These are phyloP conservation scores for Agrilus biguttatus DNA, from an alignment of 2,888 invertebrate genomes.

Conservation along the genomic window DNA sequence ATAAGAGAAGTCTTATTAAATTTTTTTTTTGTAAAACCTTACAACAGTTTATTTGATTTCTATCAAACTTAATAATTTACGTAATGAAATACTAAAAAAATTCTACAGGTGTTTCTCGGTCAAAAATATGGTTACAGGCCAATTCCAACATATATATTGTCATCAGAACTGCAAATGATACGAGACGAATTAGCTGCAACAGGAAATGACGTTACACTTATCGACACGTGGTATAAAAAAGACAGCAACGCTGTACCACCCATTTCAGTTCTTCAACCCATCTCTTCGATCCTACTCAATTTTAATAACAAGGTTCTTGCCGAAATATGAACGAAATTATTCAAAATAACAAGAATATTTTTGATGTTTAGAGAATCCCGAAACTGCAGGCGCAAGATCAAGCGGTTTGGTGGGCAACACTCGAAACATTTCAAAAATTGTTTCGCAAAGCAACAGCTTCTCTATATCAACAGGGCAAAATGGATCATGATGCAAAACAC, in stretches of 20 bases:
- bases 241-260: slow-evolving; percentile 94
- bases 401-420: slow-evolving; percentile 94
- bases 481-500: slow-evolving; percentile 87
- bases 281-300: slow-evolving; percentile 90
- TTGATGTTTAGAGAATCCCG: slow-evolving; percentile 59
- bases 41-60: too few species aligned
- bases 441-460: slow-evolving; percentile 82
- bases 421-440: slow-evolving; percentile 88
- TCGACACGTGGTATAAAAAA: slow-evolving; percentile 92
- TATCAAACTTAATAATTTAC: too few species aligned
- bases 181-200: slow-evolving; percentile 73
- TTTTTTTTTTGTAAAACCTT: too few species aligned
- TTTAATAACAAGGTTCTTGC: slow-evolving; percentile 84
- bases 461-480: slow-evolving; percentile 68
- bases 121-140: slow-evolving; percentile 98
- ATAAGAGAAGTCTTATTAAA: too few species aligned
- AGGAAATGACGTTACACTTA: slow-evolving; percentile 64
- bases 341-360: background rate
- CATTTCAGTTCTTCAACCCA: slow-evolving; percentile 88
- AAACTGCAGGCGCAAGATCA: slow-evolving; percentile 94
- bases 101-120: slow-evolving; percentile 68
- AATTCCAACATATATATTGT: slow-evolving; percentile 88
- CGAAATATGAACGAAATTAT: background rate
- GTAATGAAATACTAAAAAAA: background rate
- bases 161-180: slow-evolving; percentile 77